Base-by-base conservation (phyloP, 2,888 invertebrate genomes). In the Lepidochitona cinerea region DNA sequence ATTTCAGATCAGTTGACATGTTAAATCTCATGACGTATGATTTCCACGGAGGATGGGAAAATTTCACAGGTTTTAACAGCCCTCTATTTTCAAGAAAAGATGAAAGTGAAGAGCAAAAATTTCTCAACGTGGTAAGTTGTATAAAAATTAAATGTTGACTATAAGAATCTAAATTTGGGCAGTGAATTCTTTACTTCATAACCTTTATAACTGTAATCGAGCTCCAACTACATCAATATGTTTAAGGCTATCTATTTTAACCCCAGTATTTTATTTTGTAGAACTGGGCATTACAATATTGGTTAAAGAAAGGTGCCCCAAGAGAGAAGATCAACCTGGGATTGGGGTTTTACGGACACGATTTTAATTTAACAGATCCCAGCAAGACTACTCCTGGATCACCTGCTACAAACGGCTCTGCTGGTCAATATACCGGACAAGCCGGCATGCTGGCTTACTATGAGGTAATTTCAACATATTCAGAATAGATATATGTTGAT, bases 391-490 rank as follows among this genome's bases (percentile, higher is more conserved):
- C 75, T 1, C 71, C 87, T 0, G 87, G 86, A 0, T 87, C 84
- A n/a, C 78, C 85, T 1, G 81, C 81, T 0, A 83, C 84, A 5
- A 70, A 82, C 0, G 85, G 84, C 1, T 65, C 54, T 0, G 77
- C 81, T 0, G 88, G 87, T 5, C 37, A 49, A 5, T 89, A 78
- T 75, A 88, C 89, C 2, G 71, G 84, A 23, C 84, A 84, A 53
- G 72, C 71, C 0, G 89, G 88, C n/a, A 85, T 87, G 71, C 67
- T 86, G 26, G 75, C 88, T 2, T 88, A 87, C 74, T 88, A 88
- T 67, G 89, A 89, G 84, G 87, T 89, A 76, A 71, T n/a, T n/a
- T n/a, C n/a, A n/a, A n/a, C n/a, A 53, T 36, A 18, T n/a, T n/a
- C n/a, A n/a, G n/a, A n/a, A n/a, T n/a, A n/a, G n/a, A n/a, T n/a